Base-by-base conservation (phyloP, 2,797 vertebrate genomes). In the Nannoperca australis region DNA sequence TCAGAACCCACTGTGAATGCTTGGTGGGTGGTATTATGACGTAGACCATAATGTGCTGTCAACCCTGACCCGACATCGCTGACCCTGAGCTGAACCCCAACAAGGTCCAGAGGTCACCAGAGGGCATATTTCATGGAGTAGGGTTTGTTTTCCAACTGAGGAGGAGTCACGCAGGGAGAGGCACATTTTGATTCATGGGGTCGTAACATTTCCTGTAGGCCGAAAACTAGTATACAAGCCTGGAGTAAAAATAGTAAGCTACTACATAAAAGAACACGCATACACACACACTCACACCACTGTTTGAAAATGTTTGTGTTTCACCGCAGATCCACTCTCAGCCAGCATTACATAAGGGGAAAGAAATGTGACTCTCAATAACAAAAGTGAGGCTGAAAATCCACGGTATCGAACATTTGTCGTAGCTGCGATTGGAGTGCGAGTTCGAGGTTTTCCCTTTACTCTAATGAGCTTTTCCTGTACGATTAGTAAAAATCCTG, bases 161-260 rank as follows among this genome's bases (percentile, higher is more conserved):
- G 78, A 85, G 81, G 86, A 89, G 89, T 83, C 73, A 49, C 75
- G 36, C 69, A 76, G 75, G 60, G 66, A 82, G 80, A 86, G 45
- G 59, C 44, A 1, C 66, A 83, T 64, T 89, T 90, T 85, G 76
- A 93, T 90, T 93, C 89, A 88, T 60, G 76, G 80, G 90, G 86
- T 87, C 66, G 61, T 87, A 90, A 88, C 79, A 91, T 91, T 91
- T 94, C 89, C 88, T 92, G 91, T 92, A 84, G 85, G 84, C 92
- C 88, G 63, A 75, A 88, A 90, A 85, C 75, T 62, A 90, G 85
- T 89, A 84, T 86, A 92, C 82, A 83, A 90, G 89, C 91, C 80
- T 83, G 83, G 85, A 89, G 84, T 91, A 91, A 92, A 94, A 95
- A 93, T 93, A 94, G 92, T 73, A 77, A 61, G 62, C 70, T 82